Evolutionary conservation across 2,888 invertebrate genomes (phyloP).

Genomic region (Nomada lathburiana): DNA sequence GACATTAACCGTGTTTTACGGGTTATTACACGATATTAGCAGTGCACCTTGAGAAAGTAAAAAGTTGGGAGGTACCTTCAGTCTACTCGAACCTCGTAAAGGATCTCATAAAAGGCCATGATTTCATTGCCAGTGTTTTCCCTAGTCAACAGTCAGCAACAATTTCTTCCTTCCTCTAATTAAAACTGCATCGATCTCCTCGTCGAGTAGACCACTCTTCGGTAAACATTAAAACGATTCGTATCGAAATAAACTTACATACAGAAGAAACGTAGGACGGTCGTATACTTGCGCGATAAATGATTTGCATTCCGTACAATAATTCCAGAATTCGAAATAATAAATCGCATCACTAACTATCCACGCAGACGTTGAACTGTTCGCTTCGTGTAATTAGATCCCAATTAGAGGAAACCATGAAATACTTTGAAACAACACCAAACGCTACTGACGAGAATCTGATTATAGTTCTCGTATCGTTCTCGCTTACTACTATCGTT

Average conservation of each 20-base stretch:
- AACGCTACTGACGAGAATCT: conserved; percentile 32
- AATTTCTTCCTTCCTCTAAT: background rate
- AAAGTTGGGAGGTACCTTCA: conserved; percentile 31
- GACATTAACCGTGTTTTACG: conserved; percentile 23
- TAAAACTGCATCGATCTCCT: background rate
- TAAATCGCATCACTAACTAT: too few species aligned
- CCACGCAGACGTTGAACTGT: too few species aligned
- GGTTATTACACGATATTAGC: conserved; percentile 41
- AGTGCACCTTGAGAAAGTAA: conserved; percentile 42
- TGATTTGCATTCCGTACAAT: too few species aligned
- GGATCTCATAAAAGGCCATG: conserved; percentile 37
- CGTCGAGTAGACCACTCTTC: background rate
- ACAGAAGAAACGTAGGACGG: background rate
- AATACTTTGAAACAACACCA: background rate
- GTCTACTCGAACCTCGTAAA: conserved; percentile 36
- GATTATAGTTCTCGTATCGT: conserved; percentile 36
- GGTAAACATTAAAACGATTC: background rate
- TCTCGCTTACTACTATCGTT: conserved; percentile 35
- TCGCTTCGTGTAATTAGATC: conserved; percentile 11
- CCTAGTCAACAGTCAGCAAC: conserved; percentile 12
- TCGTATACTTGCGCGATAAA: background rate
- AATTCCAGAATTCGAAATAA: too few species aligned
- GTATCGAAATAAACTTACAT: background rate
- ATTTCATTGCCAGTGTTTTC: conserved; percentile 20
- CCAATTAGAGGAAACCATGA: conserved; percentile 1